Percentiles rank a stretch among this genome's conserved stretches.
Evolutionary conservation across 2,113 vertebrate genomes (phyloP).

Genomic region (Haliaeetus leucogaster): DNA sequence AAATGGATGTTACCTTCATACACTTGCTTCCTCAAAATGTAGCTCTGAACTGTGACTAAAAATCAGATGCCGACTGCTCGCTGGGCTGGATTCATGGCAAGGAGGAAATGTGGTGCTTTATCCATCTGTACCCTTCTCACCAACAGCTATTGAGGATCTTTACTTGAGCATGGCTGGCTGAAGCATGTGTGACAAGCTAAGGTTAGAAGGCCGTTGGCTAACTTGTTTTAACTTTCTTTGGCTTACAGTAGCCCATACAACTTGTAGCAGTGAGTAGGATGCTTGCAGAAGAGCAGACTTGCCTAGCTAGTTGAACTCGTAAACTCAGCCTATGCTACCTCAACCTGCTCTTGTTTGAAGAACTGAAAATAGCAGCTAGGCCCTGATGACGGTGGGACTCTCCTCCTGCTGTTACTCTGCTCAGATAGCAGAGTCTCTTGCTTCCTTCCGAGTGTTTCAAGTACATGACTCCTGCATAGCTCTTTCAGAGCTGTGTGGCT

Average conservation of each 20-base stretch:
- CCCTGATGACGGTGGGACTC: not conserved
- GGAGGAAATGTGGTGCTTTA: not conserved
- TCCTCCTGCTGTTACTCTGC: not conserved
- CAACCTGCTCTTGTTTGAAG: not conserved
- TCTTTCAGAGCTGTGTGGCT: not conserved
- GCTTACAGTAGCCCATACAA: not conserved
- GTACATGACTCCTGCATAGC: not conserved
- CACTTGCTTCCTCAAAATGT: not conserved
- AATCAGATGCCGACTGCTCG: not conserved
- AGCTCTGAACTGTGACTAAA: not conserved
- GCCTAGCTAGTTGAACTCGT: not conserved
- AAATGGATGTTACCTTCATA: not conserved
- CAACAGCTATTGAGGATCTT: rapidly evolving
- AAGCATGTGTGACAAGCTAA: not conserved
- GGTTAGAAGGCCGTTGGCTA: not conserved
- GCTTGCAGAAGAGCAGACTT: not conserved
- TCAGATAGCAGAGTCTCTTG: not conserved
- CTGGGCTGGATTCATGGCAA: not conserved
- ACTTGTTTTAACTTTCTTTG: not conserved
- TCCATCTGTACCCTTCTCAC: not conserved
- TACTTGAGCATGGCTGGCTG: not conserved
- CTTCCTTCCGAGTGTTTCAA: not conserved
- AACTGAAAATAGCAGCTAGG: not conserved
- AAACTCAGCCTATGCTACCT: not conserved
- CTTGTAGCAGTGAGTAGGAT: not conserved